phyloP scores from a whole-genome alignment of 1,140 invertebrate species.

The Aphaenogaster rudis region DNA sequence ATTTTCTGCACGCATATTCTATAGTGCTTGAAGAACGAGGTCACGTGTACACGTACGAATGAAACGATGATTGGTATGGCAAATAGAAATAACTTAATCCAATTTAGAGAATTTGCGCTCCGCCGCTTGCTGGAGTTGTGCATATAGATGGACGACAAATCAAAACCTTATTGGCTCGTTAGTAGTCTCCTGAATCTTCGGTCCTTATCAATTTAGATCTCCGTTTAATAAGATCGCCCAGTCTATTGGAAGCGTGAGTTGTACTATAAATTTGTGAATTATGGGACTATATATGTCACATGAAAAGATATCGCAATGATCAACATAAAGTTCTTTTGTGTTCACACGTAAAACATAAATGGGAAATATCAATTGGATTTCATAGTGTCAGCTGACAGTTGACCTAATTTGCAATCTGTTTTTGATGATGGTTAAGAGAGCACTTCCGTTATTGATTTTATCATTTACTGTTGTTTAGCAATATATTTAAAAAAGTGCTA shows the following conservation, averaged over 20 bases:
- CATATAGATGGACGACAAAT: slow-evolving; percentile 53
- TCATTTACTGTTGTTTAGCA: background rate
- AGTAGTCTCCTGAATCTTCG: background rate
- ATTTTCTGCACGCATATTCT: background rate
- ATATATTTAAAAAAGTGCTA: slow-evolving; percentile 1
- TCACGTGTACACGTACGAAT: background rate
- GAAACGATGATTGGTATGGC: slow-evolving; percentile 10
- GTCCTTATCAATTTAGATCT: slow-evolving; percentile 25
- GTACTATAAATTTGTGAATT: background rate
- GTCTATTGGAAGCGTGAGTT: background rate
- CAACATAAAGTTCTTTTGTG: background rate
- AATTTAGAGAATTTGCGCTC: slow-evolving; percentile 44
- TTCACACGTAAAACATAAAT: background rate
- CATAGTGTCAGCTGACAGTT: background rate
- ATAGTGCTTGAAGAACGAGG: background rate
- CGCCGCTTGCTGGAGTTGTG: slow-evolving; percentile 19
- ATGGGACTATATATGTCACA: background rate
- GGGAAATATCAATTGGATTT: slow-evolving; percentile 15
- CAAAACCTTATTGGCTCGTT: slow-evolving; percentile 39
- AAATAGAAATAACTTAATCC: slow-evolving; percentile 60
- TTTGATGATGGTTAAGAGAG: slow-evolving; percentile 1
- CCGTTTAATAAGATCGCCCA: background rate
- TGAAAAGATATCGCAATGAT: background rate
- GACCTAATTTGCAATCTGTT: slow-evolving; percentile 14
- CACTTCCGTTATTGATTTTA: background rate